These are phyloP conservation scores for Drosophila kokeensis DNA, from an alignment of 2,888 invertebrate genomes.

Conservation along the genomic window DNA sequence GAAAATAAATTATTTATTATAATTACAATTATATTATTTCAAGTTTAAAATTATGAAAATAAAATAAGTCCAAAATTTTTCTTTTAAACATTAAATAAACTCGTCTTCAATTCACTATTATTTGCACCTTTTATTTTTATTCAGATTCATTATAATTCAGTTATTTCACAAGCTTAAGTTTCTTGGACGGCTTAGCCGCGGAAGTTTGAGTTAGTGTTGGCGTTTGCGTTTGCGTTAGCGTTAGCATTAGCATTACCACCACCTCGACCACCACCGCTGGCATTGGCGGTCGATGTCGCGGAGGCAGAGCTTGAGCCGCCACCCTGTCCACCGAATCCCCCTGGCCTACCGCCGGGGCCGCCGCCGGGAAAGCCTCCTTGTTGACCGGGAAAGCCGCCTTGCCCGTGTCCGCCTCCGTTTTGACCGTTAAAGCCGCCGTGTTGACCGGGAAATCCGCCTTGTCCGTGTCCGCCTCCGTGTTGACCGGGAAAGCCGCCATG, in stretches of 20 bases:
- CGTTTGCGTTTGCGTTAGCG: constrained; percentile 23
- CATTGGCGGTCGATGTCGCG: background rate
- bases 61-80: background rate
- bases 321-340: background rate
- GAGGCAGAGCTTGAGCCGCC: background rate
- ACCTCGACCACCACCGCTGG: constrained; percentile 8
- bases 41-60: background rate
- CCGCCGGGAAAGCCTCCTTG: background rate
- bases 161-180: constrained; percentile 16
- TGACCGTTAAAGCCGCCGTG: too few species aligned
- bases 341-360: rapidly evolving
- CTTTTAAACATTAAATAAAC: background rate
- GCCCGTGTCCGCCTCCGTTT: too few species aligned
- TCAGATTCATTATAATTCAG: constrained; percentile 30
- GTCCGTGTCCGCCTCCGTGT: constrained; percentile 8
- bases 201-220: constrained; percentile 18
- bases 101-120: background rate
- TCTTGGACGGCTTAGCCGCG: constrained; percentile 28
- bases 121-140: constrained; percentile 42
- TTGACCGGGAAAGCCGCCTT: too few species aligned
- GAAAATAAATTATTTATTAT: background rate
- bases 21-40: background rate
- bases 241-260: constrained; percentile 18
- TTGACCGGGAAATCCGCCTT: background rate
- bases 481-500: too few species aligned